phyloP scores from a whole-genome alignment of 2,888 invertebrate genomes.

The Chrysopilus asiliformis region DNA sequence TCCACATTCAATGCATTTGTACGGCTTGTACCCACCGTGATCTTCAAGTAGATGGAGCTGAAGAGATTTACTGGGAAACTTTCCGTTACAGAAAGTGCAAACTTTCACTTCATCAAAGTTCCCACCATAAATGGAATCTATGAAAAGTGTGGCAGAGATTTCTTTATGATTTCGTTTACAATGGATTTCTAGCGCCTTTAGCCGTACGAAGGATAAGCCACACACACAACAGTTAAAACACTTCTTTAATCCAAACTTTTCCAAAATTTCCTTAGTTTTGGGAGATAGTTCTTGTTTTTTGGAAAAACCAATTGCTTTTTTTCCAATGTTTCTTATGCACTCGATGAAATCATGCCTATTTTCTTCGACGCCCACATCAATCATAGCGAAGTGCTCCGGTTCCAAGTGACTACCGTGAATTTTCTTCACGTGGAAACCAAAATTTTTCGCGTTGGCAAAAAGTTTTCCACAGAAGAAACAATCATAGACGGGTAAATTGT shows the following conservation, averaged over 20 bases:
- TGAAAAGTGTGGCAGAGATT: no score
- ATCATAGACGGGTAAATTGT: constrained; percentile 5
- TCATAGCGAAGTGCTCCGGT: background rate
- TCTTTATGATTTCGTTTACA: constrained; percentile 10
- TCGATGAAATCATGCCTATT: background rate
- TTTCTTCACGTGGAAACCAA: constrained; percentile 6
- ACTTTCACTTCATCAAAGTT: background rate
- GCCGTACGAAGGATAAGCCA: constrained; percentile 10
- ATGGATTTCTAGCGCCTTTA: constrained; percentile 11
- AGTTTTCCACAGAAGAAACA: constrained; percentile 8
- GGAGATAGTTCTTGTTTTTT: background rate
- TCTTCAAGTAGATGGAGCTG: constrained; percentile 4
- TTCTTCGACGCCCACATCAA: constrained; percentile 2
- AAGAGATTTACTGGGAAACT: constrained; percentile 1
- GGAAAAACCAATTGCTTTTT: background rate
- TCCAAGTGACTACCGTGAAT: constrained; percentile 1
- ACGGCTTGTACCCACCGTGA: constrained; percentile 16
- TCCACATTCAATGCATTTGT: constrained; percentile 37
- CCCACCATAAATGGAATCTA: no score
- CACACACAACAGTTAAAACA: constrained; percentile 10
- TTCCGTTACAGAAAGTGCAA: constrained; percentile 5
- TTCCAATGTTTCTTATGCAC: background rate
- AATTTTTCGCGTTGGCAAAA: constrained; percentile 8
- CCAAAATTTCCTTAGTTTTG: background rate
- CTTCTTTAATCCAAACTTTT: constrained; percentile 1